Percentiles rank a stretch among this genome's conserved stretches.
Conservation (phyloP, 2,113 vertebrate genomes). For the Felis chaus region DNA sequence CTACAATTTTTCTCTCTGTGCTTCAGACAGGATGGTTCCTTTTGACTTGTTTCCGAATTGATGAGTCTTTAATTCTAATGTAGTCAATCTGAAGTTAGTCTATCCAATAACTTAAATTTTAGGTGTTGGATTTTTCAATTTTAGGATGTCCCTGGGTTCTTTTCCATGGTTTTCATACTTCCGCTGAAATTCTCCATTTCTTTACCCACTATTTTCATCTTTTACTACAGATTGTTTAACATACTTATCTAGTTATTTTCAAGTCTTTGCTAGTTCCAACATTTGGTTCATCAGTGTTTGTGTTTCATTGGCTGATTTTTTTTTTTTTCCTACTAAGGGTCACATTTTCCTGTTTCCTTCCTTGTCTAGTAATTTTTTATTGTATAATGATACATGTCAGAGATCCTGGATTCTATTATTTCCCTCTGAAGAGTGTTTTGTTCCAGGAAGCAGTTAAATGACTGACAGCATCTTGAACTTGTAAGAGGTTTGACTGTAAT, state of each 20-base stretch:
- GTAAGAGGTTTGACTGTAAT: neutral
- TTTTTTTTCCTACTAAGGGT: neutral
- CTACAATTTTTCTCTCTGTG: neutral
- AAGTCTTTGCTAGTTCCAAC: neutral
- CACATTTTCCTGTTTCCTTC: neutral
- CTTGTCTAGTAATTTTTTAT: neutral
- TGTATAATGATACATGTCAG: neutral
- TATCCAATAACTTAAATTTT: conserved; percentile 23
- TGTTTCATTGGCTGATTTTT: neutral
- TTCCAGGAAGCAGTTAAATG: neutral
- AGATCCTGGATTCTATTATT: neutral
- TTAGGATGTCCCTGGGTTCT: neutral
- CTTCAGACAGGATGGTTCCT: neutral
- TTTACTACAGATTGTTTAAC: neutral
- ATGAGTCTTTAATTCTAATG: neutral
- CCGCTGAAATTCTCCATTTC: neutral
- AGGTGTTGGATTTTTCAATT: neutral
- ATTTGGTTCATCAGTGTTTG: neutral
- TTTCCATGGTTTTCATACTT: conserved; percentile 6
- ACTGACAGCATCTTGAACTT: neutral
- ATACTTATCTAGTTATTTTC: neutral
- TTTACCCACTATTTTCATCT: neutral
- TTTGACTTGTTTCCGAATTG: conserved; percentile 19
- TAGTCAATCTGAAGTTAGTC: neutral
- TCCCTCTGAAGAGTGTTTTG: neutral